Evolutionary conservation across 2,888 invertebrate genomes (phyloP).

Genomic region (Pterobdella sp.): DNA sequence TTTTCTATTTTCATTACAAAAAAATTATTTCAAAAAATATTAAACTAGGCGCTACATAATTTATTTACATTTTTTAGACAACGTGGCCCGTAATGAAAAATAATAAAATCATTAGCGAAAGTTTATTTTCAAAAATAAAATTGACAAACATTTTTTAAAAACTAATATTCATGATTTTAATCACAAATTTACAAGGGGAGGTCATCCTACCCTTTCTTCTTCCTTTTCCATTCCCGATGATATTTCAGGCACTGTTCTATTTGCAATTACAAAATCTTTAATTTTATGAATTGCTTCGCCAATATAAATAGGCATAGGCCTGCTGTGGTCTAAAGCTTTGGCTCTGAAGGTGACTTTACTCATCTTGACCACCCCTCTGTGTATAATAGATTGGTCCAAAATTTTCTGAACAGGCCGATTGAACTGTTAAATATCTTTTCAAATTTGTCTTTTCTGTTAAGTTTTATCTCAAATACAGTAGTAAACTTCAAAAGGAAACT

Average conservation of each 20-base stretch:
- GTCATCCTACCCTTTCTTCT: conserved; percentile 93
- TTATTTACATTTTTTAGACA: conserved; percentile 9
- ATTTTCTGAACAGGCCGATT: conserved; percentile 9
- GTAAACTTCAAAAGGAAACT: background rate
- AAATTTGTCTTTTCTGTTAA: background rate
- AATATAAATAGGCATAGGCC: conserved; percentile 96
- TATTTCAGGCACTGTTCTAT: conserved; percentile 98
- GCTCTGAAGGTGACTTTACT: conserved; percentile 69
- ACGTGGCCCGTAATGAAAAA: conserved; percentile 5
- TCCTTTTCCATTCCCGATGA: conserved; percentile 99
- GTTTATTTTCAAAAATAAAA: background rate
- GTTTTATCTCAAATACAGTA: background rate
- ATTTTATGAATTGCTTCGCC: conserved; percentile 96
- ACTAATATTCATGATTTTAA: no score
- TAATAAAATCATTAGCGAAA: background rate
- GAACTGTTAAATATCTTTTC: conserved; percentile 17
- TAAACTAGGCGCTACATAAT: background rate
- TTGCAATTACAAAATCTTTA: conserved; percentile 96
- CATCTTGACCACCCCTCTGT: conserved; percentile 36
- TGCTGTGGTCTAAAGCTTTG: conserved; percentile 96
- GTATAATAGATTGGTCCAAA: conserved; percentile 32
- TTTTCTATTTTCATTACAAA: background rate
- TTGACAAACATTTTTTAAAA: background rate
- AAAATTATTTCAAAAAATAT: background rate
- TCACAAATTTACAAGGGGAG: conserved; percentile 23